phyloP scores from a whole-genome alignment of 2,888 invertebrate genomes.

The Clistopyga incitator region DNA sequence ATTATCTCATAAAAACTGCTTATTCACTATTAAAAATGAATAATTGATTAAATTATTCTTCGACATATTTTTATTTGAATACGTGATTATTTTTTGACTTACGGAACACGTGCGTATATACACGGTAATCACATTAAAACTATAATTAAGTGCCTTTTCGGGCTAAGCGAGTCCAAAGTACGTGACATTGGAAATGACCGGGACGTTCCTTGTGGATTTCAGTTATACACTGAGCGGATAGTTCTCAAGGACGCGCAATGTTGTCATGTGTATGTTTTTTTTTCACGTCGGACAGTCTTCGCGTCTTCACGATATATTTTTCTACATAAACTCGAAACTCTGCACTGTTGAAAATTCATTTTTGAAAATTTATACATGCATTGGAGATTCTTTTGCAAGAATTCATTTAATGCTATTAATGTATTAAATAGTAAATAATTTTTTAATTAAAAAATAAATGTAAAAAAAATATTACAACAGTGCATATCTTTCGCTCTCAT shows the following conservation, averaged over 20 bases:
- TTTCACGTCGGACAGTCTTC: background rate
- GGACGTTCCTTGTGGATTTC: background rate
- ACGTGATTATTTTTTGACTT: background rate
- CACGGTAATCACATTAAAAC: background rate
- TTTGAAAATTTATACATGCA: no score
- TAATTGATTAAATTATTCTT: no score
- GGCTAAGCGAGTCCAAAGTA: constrained; percentile 48
- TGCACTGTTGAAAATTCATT: no score
- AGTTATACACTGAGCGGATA: constrained; percentile 12
- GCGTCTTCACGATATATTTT: background rate
- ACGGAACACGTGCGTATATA: background rate
- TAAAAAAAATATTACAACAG: no score
- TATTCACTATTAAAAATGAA: no score
- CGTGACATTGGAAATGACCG: constrained; percentile 38
- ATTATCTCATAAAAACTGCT: no score
- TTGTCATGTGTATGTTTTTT: constrained; percentile 9
- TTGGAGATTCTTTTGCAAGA: no score
- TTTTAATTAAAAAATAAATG: no score
- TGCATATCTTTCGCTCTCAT: constrained; percentile 6
- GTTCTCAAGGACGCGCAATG: constrained; percentile 41
- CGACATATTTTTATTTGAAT: no score
- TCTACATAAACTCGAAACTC: background rate
- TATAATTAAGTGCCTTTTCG: constrained; percentile 1
- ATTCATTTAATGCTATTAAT: no score
- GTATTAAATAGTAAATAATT: no score